Evolutionary conservation across 2,113 vertebrate species (phyloP).

Genomic region (Ciconia boyciana): DNA sequence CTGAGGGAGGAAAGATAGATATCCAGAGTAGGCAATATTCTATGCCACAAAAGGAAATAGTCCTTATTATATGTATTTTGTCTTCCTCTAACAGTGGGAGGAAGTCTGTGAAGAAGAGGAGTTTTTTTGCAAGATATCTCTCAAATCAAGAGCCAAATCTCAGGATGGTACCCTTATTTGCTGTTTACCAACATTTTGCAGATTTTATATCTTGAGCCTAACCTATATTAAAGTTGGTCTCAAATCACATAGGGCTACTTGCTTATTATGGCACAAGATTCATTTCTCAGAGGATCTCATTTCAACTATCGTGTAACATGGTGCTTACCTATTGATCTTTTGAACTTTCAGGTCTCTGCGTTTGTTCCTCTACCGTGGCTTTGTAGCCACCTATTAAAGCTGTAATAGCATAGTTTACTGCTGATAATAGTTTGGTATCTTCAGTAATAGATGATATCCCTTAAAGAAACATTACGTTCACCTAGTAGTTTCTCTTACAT

Average conservation of each 20-base stretch:
- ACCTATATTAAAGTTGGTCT: conserved; percentile 41
- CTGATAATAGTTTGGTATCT: conserved; percentile 45
- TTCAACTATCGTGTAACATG: conserved; percentile 57
- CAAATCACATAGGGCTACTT: conserved; percentile 28
- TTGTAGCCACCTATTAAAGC: conserved; percentile 57
- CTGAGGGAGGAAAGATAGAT: neutral
- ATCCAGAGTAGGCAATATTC: neutral
- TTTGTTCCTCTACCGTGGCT: conserved; percentile 60
- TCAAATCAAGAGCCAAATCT: neutral
- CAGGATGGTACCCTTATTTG: neutral
- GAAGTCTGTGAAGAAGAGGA: neutral
- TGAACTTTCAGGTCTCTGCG: conserved; percentile 61
- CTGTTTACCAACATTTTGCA: neutral
- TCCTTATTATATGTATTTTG: neutral
- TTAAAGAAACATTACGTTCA: neutral
- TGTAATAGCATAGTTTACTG: conserved; percentile 60
- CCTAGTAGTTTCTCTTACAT: conserved; percentile 3
- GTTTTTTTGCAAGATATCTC: neutral
- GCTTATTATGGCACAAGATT: conserved; percentile 49
- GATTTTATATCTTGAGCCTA: neutral
- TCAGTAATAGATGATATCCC: conserved; percentile 1
- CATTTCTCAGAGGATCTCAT: conserved; percentile 66
- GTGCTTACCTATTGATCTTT: conserved; percentile 58
- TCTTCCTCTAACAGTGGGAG: neutral
- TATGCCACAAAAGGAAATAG: neutral